Conservation (phyloP, 2,797 vertebrate species). For the Sternarchorhynchus goeldii region DNA sequence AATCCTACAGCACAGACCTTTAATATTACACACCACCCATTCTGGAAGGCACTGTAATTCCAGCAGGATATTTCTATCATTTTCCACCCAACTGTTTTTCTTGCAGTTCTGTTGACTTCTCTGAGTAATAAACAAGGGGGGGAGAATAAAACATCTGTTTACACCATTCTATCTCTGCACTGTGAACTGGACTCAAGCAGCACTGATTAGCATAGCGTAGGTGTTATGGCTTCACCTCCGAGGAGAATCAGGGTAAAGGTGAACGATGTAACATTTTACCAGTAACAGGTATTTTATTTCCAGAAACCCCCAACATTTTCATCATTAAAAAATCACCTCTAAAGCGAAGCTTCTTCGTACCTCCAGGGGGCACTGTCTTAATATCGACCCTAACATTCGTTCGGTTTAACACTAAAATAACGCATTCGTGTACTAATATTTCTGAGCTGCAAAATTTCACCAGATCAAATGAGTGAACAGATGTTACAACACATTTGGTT, state of each 20-base stretch:
- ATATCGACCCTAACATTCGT: too few relatives aligned
- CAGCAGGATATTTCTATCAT: not conserved
- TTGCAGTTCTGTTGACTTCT: not conserved
- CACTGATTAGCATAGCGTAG: constrained; percentile 11
- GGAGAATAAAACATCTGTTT: constrained; percentile 5
- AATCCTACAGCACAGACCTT: too few relatives aligned
- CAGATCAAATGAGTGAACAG: too few relatives aligned
- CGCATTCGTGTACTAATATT: too few relatives aligned
- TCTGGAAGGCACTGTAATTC: not conserved
- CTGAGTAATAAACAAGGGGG: constrained; percentile 19
- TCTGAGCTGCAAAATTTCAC: too few relatives aligned
- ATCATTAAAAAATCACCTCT: too few relatives aligned
- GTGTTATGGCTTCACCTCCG: not conserved
- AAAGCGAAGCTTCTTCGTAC: too few relatives aligned
- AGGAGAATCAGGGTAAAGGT: too few relatives aligned
- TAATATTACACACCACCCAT: too few relatives aligned
- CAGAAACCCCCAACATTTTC: not conserved
- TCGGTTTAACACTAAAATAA: too few relatives aligned
- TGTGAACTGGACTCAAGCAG: constrained; percentile 20
- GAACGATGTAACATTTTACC: not conserved
- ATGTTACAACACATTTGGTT: too few relatives aligned
- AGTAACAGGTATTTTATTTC: not conserved
- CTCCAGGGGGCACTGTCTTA: too few relatives aligned
- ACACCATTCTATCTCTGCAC: constrained; percentile 18
- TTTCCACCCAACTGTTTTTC: not conserved